phyloP scores from a whole-genome alignment of 1,140 invertebrate species.

The Glomeris maerens region DNA sequence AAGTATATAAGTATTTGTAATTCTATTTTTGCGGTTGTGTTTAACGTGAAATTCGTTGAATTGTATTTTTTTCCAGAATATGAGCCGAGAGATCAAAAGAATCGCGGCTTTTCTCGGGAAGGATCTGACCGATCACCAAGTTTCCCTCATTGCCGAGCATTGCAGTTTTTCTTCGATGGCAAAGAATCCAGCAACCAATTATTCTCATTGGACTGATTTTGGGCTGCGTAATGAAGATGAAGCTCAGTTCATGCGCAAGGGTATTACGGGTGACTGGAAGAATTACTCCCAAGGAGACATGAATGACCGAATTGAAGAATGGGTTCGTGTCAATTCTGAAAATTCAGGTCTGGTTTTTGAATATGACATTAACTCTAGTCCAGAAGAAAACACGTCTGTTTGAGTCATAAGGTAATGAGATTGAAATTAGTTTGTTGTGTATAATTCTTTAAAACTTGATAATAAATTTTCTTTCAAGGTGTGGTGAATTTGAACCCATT shows the following conservation, averaged over 20 bases:
- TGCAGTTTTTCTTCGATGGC: constrained; percentile 34
- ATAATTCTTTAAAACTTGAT: no score
- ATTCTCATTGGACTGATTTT: constrained; percentile 34
- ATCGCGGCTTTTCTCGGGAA: constrained; percentile 36
- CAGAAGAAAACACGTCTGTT: neutral
- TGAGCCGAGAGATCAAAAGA: constrained; percentile 27
- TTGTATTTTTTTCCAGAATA: constrained; percentile 21
- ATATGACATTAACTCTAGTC: constrained; percentile 17
- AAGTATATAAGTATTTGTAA: neutral
- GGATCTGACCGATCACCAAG: constrained; percentile 24
- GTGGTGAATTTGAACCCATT: no score
- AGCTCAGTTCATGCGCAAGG: constrained; percentile 34
- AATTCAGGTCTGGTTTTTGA: constrained; percentile 35
- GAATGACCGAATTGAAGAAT: constrained; percentile 51
- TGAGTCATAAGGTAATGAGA: neutral
- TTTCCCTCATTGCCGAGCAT: constrained; percentile 16
- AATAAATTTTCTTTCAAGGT: no score
- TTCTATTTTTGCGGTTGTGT: neutral
- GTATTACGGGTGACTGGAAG: constrained; percentile 60
- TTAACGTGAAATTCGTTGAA: neutral
- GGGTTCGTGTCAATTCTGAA: constrained; percentile 46
- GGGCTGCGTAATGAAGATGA: constrained; percentile 30
- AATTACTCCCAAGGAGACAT: constrained; percentile 55
- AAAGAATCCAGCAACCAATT: constrained; percentile 35
- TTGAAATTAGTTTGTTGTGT: no score